These are phyloP conservation scores for Macrochelys suwanniensis DNA, from an alignment of 2,797 vertebrate species.

Conservation along the genomic window DNA sequence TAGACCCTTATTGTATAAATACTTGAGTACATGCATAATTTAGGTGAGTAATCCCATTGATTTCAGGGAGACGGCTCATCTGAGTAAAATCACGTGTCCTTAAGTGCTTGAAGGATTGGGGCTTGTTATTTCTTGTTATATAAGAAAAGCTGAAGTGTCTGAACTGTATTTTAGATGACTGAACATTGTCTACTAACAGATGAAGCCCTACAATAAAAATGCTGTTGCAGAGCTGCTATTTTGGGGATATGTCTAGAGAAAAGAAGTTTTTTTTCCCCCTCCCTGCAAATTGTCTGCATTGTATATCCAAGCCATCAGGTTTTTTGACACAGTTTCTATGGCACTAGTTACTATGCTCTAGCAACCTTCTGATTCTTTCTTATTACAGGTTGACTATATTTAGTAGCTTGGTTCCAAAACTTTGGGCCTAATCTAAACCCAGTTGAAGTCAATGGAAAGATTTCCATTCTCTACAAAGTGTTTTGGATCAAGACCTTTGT, in stretches of 20 bases:
- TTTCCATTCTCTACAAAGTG: background rate
- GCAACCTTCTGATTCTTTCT: background rate
- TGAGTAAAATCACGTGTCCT: background rate
- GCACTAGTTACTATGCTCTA: background rate
- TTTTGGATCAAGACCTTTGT: background rate
- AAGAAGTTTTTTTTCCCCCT: background rate
- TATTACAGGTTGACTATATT: background rate
- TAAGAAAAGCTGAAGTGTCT: background rate
- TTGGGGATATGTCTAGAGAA: background rate
- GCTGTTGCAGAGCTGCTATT: background rate
- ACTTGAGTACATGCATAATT: background rate
- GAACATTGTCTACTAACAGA: background rate
- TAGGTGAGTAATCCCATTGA: background rate
- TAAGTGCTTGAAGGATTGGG: background rate
- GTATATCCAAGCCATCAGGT: background rate
- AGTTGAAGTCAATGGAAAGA: background rate
- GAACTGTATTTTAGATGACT: background rate
- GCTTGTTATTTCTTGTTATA: background rate
- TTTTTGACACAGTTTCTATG: background rate
- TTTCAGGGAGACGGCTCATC: background rate
- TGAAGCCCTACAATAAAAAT: background rate
- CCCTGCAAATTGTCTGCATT: background rate
- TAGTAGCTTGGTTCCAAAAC: background rate
- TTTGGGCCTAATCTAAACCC: background rate
- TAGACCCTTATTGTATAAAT: conserved; percentile 2